Conservation (phyloP, 2,113 vertebrate species). For the Eulemur macaco region DNA sequence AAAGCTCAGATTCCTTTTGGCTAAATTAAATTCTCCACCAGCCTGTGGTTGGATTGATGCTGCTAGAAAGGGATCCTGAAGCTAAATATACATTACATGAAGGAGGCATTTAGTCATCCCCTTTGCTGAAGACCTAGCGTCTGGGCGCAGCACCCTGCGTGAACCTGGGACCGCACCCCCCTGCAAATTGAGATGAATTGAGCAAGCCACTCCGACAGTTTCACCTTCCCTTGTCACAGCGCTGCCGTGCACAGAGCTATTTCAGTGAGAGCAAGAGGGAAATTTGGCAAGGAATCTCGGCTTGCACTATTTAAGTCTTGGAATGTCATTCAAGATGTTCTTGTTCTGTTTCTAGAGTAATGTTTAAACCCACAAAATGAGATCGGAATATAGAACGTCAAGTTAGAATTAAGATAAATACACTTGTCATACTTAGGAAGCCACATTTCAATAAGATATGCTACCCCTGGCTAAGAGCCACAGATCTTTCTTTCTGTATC, state of each 20-base stretch:
- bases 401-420: conserved; percentile 75
- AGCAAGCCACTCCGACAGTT: conserved; percentile 12
- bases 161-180: not conserved
- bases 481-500: conserved; percentile 15
- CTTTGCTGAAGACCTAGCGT: not conserved
- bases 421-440: conserved; percentile 67
- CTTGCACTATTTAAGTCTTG: conserved; percentile 71
- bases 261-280: conserved; percentile 46
- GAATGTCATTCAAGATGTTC: conserved; percentile 74
- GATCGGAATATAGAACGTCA: conserved; percentile 62
- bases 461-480: conserved; percentile 67
- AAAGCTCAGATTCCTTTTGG: not conserved
- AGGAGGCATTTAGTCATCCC: not conserved
- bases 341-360: conserved; percentile 68
- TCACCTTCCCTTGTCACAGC: conserved; percentile 41
- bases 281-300: conserved; percentile 62
- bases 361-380: conserved; percentile 75
- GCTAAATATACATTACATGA: not conserved
- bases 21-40: not conserved
- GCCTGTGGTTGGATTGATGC: not conserved
- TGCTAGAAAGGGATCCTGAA: not conserved
- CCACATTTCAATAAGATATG: conserved; percentile 67
- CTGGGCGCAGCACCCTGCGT: not conserved
- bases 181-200: conserved; percentile 4
- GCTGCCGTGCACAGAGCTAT: conserved; percentile 59